Percentiles rank a stretch among this genome's conserved stretches.
phyloP scores from a whole-genome alignment of 2,888 invertebrate species.

The Drosophila parthenogenetica region DNA sequence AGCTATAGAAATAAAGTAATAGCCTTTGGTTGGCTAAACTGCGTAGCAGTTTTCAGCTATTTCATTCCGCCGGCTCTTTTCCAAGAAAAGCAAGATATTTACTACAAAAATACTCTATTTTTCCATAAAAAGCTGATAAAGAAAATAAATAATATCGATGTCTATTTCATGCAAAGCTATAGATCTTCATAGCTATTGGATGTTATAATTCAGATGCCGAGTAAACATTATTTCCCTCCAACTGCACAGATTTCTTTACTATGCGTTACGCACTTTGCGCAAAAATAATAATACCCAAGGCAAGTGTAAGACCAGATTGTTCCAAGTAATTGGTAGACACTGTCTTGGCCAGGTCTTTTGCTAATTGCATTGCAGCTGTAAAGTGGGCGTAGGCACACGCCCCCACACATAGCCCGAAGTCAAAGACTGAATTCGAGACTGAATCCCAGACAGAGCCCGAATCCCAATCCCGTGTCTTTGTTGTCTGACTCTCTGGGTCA shows the following conservation, averaged over 20 bases:
- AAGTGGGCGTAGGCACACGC: slow-evolving; percentile 64
- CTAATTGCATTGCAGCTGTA: slow-evolving; percentile 75
- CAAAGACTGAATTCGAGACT: slow-evolving; percentile 6
- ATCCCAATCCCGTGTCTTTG: slow-evolving; percentile 17
- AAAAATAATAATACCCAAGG: neutral
- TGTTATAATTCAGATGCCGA: too few relatives aligned
- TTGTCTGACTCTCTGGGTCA: slow-evolving; percentile 40
- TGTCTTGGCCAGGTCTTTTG: slow-evolving; percentile 61
- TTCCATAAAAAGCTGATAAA: too few relatives aligned
- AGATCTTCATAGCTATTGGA: too few relatives aligned
- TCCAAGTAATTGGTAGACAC: slow-evolving; percentile 51
- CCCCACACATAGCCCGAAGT: slow-evolving; percentile 58
- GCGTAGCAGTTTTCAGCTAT: too few relatives aligned
- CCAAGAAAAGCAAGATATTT: too few relatives aligned
- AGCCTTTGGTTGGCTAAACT: too few relatives aligned
- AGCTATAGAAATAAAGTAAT: too few relatives aligned
- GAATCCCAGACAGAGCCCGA: neutral
- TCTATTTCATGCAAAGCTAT: too few relatives aligned
- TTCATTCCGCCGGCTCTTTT: too few relatives aligned
- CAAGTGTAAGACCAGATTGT: slow-evolving; percentile 22
- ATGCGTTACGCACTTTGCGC: neutral
- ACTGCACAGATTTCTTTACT: neutral
- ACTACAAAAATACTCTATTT: too few relatives aligned
- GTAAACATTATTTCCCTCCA: too few relatives aligned
- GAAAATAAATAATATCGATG: too few relatives aligned